phyloP scores from a whole-genome alignment of 2,888 invertebrate species.

The Hoplodrina ambigua region DNA sequence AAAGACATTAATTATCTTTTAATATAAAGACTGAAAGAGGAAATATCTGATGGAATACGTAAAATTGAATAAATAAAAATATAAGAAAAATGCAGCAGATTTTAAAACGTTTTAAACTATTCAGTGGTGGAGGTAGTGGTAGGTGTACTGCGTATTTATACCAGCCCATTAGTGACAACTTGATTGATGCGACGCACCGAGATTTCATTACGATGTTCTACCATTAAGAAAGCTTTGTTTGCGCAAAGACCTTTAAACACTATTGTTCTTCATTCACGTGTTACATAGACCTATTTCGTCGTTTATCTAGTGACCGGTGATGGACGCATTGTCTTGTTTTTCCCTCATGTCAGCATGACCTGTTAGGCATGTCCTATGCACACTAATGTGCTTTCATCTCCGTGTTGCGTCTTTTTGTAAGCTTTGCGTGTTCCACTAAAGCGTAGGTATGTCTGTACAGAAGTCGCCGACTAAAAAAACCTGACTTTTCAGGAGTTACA shows the following conservation, averaged over 20 bases:
- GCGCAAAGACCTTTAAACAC: slow-evolving; percentile 66
- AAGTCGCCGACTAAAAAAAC: too few species aligned
- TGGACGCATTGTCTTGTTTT: slow-evolving; percentile 18
- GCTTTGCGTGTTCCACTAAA: not conserved
- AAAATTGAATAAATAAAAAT: not conserved
- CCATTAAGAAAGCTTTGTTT: slow-evolving; percentile 71
- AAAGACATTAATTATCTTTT: not conserved
- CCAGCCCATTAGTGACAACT: slow-evolving; percentile 65
- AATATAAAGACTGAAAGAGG: not conserved
- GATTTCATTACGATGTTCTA: slow-evolving; percentile 72
- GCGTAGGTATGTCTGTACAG: too few species aligned
- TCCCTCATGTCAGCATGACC: not conserved
- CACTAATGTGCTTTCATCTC: not conserved
- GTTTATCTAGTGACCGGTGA: slow-evolving; percentile 30
- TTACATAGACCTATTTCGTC: slow-evolving; percentile 30
- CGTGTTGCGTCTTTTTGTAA: not conserved
- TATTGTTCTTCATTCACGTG: slow-evolving; percentile 50
- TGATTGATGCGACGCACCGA: slow-evolving; percentile 72
- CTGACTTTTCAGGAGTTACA: too few species aligned
- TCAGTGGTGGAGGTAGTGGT: slow-evolving; percentile 54
- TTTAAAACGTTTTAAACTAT: slow-evolving; percentile 52
- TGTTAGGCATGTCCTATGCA: not conserved
- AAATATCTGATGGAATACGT: not conserved
- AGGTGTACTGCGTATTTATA: slow-evolving; percentile 50
- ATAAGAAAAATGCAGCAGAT: not conserved